Evolutionary conservation across 2,113 vertebrate genomes (phyloP).

Genomic region (Pavo muticus): DNA sequence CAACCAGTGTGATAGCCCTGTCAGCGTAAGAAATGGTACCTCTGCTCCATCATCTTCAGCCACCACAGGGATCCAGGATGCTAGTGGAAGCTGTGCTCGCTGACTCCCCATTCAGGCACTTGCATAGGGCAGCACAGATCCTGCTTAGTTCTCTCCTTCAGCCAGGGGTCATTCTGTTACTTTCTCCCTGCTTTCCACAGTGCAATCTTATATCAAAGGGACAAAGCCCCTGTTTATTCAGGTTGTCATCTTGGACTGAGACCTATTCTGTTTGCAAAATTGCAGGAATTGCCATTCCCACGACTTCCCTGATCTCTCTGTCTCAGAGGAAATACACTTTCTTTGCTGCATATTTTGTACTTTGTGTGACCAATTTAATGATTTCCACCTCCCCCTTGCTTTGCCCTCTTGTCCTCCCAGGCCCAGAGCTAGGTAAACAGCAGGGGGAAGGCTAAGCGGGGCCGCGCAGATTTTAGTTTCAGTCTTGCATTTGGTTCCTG

Average conservation of each 20-base stretch:
- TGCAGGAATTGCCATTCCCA: neutral
- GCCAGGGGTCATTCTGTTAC: neutral
- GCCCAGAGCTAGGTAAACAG: neutral
- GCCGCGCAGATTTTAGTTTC: neutral
- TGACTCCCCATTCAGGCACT: neutral
- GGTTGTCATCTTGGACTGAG: neutral
- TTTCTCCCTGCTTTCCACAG: neutral
- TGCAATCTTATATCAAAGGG: neutral
- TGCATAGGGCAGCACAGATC: neutral
- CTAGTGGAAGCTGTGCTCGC: neutral
- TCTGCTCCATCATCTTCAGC: neutral
- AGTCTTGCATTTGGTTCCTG: neutral
- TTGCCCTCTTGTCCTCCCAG: neutral
- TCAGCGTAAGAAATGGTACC: neutral
- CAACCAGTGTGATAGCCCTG: fast-evolving
- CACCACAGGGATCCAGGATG: neutral
- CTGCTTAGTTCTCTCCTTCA: neutral
- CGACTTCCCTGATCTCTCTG: neutral
- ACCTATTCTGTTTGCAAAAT: neutral
- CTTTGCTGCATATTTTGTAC: neutral
- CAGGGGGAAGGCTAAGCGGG: neutral
- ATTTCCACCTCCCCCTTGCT: conserved; percentile 1
- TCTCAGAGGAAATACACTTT: neutral
- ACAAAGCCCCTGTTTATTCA: neutral
- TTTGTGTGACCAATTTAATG: conserved; percentile 16